These are phyloP conservation scores for Ceyx melanurus DNA, from an alignment of 2,113 vertebrate species.

Conservation along the genomic window DNA sequence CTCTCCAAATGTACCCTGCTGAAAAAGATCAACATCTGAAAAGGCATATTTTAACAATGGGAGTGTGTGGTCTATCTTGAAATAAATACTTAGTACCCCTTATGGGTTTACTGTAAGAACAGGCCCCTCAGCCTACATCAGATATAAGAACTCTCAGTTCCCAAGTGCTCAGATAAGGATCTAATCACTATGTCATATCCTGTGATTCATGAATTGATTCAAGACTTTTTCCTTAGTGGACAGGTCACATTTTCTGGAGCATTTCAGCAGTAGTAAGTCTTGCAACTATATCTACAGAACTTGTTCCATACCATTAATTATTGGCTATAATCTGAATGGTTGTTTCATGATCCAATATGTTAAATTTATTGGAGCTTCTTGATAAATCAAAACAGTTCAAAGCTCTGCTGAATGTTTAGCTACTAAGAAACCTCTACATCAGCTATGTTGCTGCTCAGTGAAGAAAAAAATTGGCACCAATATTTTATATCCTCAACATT, in stretches of 20 bases:
- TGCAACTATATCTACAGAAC: neutral
- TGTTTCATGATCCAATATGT: neutral
- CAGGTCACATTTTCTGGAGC: neutral
- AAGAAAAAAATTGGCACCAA: neutral
- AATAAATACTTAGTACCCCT: neutral
- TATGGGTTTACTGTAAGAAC: neutral
- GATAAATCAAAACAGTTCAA: neutral
- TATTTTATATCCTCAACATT: neutral
- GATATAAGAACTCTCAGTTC: accelerated
- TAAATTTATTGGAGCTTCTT: neutral
- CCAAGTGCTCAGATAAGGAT: neutral
- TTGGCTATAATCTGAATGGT: neutral
- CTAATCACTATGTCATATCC: neutral
- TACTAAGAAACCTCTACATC: neutral
- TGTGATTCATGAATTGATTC: neutral
- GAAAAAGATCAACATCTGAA: neutral
- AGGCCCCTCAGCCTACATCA: neutral
- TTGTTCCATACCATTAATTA: neutral
- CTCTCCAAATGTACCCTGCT: neutral
- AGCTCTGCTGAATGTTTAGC: neutral
- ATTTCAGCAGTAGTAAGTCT: neutral
- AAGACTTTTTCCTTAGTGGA: too few relatives aligned
- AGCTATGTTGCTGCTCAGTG: neutral
- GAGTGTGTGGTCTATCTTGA: neutral
- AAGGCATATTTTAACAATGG: neutral